phyloP scores from a whole-genome alignment of 2,888 invertebrate genomes.

The Andrena bucephala region DNA sequence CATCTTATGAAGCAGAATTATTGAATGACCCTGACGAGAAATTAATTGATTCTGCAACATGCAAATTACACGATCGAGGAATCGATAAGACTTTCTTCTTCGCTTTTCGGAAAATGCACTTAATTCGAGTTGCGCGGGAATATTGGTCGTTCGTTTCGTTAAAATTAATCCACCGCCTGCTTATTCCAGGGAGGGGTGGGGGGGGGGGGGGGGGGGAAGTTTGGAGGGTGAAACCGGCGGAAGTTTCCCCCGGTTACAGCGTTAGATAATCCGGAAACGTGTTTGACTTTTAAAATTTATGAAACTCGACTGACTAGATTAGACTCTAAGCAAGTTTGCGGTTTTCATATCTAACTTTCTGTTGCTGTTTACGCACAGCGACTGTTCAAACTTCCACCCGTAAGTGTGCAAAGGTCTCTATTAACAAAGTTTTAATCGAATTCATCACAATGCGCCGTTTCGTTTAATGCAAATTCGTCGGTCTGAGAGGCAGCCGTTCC shows the following conservation, averaged over 20 bases:
- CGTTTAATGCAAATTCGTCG: conserved; percentile 57
- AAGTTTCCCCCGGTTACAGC: conserved; percentile 35
- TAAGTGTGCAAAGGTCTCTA: conserved; percentile 62
- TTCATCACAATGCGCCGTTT: conserved; percentile 61
- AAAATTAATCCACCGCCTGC: conserved; percentile 43
- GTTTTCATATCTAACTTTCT: conserved; percentile 63
- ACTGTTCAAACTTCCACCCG: conserved; percentile 57
- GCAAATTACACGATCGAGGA: too few relatives aligned
- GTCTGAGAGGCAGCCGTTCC: conserved; percentile 17
- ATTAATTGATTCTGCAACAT: too few relatives aligned
- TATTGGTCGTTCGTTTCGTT: conserved; percentile 50
- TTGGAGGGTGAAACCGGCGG: conserved; percentile 24
- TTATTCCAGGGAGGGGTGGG: conserved; percentile 12
- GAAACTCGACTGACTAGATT: conserved; percentile 62
- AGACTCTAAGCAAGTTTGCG: conserved; percentile 62
- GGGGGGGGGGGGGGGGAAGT: background rate
- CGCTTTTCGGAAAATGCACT: too few relatives aligned
- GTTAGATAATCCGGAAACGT: conserved; percentile 61
- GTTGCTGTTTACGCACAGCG: conserved; percentile 60
- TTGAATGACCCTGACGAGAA: too few relatives aligned
- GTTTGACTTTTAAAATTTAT: conserved; percentile 64
- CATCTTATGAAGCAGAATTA: too few relatives aligned
- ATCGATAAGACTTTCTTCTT: too few relatives aligned
- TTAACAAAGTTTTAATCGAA: conserved; percentile 66
- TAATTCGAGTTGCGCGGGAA: background rate